Conservation (phyloP, 1,140 invertebrate genomes). For the Lysiphlebus fabarum region DNA sequence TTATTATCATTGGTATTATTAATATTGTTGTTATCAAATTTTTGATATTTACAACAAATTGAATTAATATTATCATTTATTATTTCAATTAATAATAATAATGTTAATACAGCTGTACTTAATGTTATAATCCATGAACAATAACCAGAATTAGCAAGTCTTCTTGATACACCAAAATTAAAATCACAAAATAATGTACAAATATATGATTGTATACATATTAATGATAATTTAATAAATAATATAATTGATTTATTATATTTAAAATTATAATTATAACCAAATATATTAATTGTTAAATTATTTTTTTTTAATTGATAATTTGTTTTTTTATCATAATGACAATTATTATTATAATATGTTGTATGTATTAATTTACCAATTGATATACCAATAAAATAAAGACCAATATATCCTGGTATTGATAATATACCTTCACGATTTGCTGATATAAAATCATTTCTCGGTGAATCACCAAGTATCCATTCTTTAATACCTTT, state of each 20-base stretch:
- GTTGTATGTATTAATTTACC: conserved; percentile 60
- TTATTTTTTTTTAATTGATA: conserved; percentile 18
- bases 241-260: conserved; percentile 39
- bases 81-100: conserved; percentile 58
- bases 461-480: conserved; percentile 59
- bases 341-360: conserved; percentile 36
- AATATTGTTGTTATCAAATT: not conserved
- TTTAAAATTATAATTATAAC: conserved; percentile 28
- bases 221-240: conserved; percentile 46
- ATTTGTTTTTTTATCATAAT: conserved; percentile 32
- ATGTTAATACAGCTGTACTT: conserved; percentile 53
- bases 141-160: conserved; percentile 76
- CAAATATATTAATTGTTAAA: conserved; percentile 31
- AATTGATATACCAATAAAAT: conserved; percentile 70
- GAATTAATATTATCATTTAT: conserved; percentile 18
- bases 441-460: conserved; percentile 75
- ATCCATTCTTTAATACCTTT: conserved; percentile 70
- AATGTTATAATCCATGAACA: conserved; percentile 69
- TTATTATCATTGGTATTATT: too few species aligned
- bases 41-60: conserved; percentile 14
- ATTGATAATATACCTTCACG: conserved; percentile 84
- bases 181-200: conserved; percentile 51
- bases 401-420: conserved; percentile 80
- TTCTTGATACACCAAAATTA: conserved; percentile 61
- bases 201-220: conserved; percentile 51